phyloP scores from a whole-genome alignment of 2,797 vertebrate genomes.

The Hydrocynus forskahlii region DNA sequence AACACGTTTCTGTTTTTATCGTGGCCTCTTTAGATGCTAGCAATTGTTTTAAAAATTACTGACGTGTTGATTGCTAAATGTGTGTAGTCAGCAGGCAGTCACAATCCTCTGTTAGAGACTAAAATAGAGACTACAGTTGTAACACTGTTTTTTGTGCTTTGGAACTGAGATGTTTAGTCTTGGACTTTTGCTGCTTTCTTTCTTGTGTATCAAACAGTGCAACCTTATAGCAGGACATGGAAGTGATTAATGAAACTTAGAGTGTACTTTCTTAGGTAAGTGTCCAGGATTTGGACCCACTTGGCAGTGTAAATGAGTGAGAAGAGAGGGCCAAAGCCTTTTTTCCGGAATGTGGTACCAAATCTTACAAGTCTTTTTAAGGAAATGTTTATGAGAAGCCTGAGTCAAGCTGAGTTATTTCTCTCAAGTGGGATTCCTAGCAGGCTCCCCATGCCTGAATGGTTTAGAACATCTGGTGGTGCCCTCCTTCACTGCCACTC shows the following conservation, averaged over 20 bases:
- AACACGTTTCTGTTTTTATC: neutral
- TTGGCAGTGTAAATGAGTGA: neutral
- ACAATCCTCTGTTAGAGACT: neutral
- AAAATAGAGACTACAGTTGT: neutral
- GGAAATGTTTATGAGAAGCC: slow-evolving; percentile 29
- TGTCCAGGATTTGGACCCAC: neutral
- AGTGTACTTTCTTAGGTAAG: neutral
- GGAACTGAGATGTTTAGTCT: neutral
- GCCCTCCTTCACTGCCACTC: slow-evolving; percentile 24
- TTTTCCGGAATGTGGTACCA: neutral
- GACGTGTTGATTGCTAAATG: neutral
- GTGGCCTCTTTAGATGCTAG: neutral
- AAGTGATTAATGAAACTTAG: too few species aligned
- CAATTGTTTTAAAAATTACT: neutral
- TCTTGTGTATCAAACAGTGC: too few species aligned
- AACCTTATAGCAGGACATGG: too few species aligned
- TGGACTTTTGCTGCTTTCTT: neutral
- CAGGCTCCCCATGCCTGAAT: slow-evolving; percentile 30
- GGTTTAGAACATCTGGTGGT: slow-evolving; percentile 34
- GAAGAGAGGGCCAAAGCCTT: neutral
- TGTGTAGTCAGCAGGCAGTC: neutral
- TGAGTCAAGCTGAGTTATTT: slow-evolving; percentile 11
- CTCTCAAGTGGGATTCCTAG: slow-evolving; percentile 24
- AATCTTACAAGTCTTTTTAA: slow-evolving; percentile 6
- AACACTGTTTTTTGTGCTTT: neutral